Evolutionary conservation across 2,113 vertebrate species (phyloP).

Genomic region (Scomber colias): DNA sequence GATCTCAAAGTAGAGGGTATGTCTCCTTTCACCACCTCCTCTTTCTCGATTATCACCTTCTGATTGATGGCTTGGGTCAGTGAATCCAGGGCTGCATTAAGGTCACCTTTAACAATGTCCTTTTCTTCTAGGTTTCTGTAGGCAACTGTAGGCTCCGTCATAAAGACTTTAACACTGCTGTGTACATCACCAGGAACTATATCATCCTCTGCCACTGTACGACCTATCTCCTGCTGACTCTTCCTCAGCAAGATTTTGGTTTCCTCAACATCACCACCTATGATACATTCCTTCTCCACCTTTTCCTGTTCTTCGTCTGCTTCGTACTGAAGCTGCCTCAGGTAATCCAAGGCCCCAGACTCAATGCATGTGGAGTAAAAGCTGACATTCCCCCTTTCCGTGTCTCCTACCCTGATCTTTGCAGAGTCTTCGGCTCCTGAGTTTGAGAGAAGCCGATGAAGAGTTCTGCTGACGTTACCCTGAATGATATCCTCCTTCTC

Average conservation of each 20-base stretch:
- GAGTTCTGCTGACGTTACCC: slow-evolving; percentile 89
- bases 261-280: slow-evolving; percentile 88
- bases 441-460: slow-evolving; percentile 88
- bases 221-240: slow-evolving; percentile 85
- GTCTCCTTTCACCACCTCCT: slow-evolving; percentile 89
- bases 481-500: slow-evolving; percentile 87
- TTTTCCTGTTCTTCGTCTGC: slow-evolving; percentile 70
- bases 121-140: slow-evolving; percentile 83
- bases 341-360: slow-evolving; percentile 92
- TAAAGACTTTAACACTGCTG: slow-evolving; percentile 88
- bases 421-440: slow-evolving; percentile 78
- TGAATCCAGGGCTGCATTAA: slow-evolving; percentile 88
- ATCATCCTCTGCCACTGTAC: slow-evolving; percentile 88
- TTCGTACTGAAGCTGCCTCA: slow-evolving; percentile 87
- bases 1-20: slow-evolving; percentile 85
- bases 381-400: slow-evolving; percentile 92
- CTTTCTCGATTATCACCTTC: slow-evolving; percentile 85
- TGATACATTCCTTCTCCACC: slow-evolving; percentile 84
- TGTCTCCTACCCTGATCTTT: slow-evolving; percentile 86
- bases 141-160: slow-evolving; percentile 83
- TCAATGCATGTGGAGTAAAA: slow-evolving; percentile 96
- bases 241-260: slow-evolving; percentile 88
- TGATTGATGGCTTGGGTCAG: slow-evolving; percentile 88
- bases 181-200: slow-evolving; percentile 91
- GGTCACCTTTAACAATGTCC: slow-evolving; percentile 89